phyloP scores from a whole-genome alignment of 1,140 invertebrate genomes.

The Bemisia tabaci region DNA sequence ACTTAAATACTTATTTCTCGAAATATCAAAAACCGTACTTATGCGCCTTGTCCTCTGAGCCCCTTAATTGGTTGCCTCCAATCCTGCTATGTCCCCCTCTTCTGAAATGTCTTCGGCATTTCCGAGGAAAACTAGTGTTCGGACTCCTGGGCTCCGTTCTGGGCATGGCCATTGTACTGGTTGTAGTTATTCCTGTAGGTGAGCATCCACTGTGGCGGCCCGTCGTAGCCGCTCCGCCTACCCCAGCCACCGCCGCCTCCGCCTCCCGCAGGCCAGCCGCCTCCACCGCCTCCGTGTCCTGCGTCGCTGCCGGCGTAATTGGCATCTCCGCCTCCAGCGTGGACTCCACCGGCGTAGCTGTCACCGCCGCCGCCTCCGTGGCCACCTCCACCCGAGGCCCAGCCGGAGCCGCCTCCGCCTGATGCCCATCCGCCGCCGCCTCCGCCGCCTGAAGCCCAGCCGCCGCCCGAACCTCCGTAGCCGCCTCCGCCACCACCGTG shows the following conservation, averaged over 20 bases:
- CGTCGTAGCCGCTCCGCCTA: not conserved
- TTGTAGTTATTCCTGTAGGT: not conserved
- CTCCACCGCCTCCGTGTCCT: conserved; percentile 9
- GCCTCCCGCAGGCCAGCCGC: conserved; percentile 4
- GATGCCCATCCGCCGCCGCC: conserved; percentile 17
- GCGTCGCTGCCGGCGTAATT: conserved; percentile 12
- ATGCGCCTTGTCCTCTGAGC: too few relatives aligned
- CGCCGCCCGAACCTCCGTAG: conserved; percentile 10
- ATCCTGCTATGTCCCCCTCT: too few relatives aligned
- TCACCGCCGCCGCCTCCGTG: conserved; percentile 8
- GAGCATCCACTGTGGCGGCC: not conserved
- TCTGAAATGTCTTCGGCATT: too few relatives aligned
- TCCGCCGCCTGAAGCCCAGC: conserved; percentile 13
- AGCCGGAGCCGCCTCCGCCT: conserved; percentile 8
- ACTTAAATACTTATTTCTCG: too few relatives aligned
- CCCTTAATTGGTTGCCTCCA: too few relatives aligned
- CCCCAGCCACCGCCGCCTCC: not conserved
- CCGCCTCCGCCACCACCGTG: conserved; percentile 13
- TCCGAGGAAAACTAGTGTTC: not conserved
- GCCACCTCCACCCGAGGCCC: conserved; percentile 1
- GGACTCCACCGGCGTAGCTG: conserved; percentile 13
- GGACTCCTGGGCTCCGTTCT: not conserved
- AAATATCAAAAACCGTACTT: too few relatives aligned
- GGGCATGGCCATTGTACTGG: not conserved
- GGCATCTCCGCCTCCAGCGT: conserved; percentile 12